Conservation (phyloP, 2,797 vertebrate species). For the Melanotaenia pygmaea region DNA sequence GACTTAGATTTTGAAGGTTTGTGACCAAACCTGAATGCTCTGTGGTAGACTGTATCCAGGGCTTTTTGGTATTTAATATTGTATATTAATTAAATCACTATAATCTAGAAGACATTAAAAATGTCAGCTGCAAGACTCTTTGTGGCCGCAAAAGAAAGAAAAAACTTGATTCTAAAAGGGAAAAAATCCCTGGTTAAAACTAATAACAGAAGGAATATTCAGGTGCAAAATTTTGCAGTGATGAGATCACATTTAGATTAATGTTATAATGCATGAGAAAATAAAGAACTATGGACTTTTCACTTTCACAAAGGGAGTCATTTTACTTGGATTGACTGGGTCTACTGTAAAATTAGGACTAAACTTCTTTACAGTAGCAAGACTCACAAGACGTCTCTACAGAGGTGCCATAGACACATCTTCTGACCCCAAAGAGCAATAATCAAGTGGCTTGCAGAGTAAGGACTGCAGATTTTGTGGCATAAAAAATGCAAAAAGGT, state of each 20-base stretch:
- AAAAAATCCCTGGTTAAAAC: background rate
- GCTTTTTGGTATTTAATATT: background rate
- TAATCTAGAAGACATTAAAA: background rate
- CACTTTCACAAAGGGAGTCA: too few species aligned
- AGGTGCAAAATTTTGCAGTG: background rate
- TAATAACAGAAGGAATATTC: background rate
- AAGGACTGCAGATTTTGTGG: background rate
- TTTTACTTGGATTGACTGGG: background rate
- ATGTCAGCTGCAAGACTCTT: background rate
- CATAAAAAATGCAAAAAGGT: slow-evolving; percentile 14
- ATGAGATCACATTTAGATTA: background rate
- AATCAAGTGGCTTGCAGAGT: slow-evolving; percentile 5
- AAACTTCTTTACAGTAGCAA: background rate
- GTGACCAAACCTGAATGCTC: background rate
- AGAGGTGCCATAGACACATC: slow-evolving; percentile 9
- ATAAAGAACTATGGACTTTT: background rate
- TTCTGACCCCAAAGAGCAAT: slow-evolving; percentile 16
- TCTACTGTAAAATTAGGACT: background rate
- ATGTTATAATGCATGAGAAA: background rate
- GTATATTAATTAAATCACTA: background rate
- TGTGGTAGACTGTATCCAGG: background rate
- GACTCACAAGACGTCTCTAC: background rate
- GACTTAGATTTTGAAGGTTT: background rate
- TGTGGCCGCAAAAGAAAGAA: background rate
- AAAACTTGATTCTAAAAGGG: background rate